Evolutionary conservation across 2,113 vertebrate genomes (phyloP).

Genomic region (Bucco capensis): DNA sequence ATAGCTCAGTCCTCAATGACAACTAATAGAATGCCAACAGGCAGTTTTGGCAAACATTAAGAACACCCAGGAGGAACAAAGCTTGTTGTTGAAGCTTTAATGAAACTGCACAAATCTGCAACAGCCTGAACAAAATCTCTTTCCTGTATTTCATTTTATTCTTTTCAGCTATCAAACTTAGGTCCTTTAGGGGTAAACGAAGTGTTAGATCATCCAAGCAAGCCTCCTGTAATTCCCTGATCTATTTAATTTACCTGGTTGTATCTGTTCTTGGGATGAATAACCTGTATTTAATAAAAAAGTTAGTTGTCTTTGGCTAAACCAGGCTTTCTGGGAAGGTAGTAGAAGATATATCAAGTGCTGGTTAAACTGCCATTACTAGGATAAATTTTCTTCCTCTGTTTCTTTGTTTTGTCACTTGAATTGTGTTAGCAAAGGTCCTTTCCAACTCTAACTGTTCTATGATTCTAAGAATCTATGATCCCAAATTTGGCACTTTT

Average conservation of each 20-base stretch:
- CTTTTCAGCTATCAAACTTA: neutral
- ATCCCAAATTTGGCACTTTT: too few species aligned
- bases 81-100: neutral
- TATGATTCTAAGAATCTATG: too few species aligned
- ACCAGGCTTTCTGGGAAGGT: neutral
- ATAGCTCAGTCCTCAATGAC: neutral
- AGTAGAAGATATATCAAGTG: neutral
- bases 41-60: neutral
- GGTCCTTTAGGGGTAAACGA: neutral
- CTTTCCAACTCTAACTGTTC: too few species aligned
- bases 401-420: neutral
- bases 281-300: neutral
- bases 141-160: neutral
- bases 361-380: neutral
- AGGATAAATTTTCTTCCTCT: neutral
- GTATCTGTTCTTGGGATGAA: neutral
- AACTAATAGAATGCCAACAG: neutral
- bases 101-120: neutral
- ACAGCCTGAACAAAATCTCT: neutral
- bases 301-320: neutral
- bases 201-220: neutral
- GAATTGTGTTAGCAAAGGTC: neutral
- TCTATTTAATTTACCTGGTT: neutral
- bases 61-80: neutral
- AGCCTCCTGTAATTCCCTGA: neutral